Evolutionary conservation across 2,888 invertebrate species (phyloP).

Genomic region (Tetropium fuscum): DNA sequence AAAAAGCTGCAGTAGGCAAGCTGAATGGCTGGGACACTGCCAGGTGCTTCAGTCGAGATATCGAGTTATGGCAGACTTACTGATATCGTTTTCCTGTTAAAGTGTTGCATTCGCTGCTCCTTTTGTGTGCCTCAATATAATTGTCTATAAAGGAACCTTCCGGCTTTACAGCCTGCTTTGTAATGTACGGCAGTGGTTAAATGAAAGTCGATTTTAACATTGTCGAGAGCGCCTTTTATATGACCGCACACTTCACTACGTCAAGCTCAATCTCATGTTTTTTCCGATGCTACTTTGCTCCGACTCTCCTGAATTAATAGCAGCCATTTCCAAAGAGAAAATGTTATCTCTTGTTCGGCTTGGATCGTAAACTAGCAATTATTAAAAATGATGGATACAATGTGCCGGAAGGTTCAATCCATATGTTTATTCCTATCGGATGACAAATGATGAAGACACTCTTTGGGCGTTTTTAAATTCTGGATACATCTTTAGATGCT

Average conservation of each 20-base stretch:
- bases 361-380: too few species aligned
- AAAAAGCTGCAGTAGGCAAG: slow-evolving; percentile 16
- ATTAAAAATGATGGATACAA: too few species aligned
- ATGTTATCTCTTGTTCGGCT: too few species aligned
- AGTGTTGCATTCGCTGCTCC: slow-evolving; percentile 15
- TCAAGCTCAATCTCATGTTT: neutral
- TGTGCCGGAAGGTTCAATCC: too few species aligned
- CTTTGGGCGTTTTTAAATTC: too few species aligned
- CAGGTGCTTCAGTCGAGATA: slow-evolving; percentile 21
- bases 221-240: slow-evolving; percentile 3
- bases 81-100: slow-evolving; percentile 17
- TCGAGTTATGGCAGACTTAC: slow-evolving; percentile 24
- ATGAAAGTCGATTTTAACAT: slow-evolving; percentile 1
- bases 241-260: slow-evolving; percentile 1
- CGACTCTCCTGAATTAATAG: neutral
- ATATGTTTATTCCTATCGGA: too few species aligned
- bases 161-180: slow-evolving; percentile 18
- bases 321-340: neutral
- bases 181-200: slow-evolving; percentile 10
- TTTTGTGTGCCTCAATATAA: slow-evolving; percentile 15
- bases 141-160: slow-evolving; percentile 17
- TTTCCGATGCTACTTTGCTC: slow-evolving; percentile 2
- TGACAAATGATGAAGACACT: too few species aligned
- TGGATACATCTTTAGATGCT: too few species aligned
- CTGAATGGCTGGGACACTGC: slow-evolving; percentile 19